phyloP scores from a whole-genome alignment of 92 coral and sea anemone genomes.

The Muricea muricata region DNA sequence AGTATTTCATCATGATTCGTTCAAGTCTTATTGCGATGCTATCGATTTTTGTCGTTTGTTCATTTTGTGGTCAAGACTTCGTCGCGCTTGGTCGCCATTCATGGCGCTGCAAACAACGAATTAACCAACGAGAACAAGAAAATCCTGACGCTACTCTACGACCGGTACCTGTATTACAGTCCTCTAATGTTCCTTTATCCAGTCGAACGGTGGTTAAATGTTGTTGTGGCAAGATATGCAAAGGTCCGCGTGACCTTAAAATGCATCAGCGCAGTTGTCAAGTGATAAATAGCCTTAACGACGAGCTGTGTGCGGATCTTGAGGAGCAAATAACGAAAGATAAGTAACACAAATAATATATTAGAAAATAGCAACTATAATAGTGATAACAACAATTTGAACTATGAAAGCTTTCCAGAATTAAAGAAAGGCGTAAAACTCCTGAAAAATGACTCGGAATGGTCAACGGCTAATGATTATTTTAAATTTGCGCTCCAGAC shows the following conservation, averaged over 20 bases:
- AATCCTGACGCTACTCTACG: neutral
- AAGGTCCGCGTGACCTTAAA: slow-evolving; percentile 21
- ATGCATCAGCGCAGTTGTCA: slow-evolving; percentile 42
- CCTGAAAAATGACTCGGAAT: neutral
- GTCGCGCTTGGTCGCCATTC: neutral
- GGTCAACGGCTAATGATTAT: slow-evolving; percentile 14
- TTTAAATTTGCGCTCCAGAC: neutral
- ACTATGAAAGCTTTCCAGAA: neutral
- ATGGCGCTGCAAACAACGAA: slow-evolving; percentile 9
- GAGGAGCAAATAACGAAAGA: neutral
- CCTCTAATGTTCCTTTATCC: neutral
- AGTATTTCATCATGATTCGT: slow-evolving; percentile 16
- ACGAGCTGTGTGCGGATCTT: slow-evolving; percentile 4
- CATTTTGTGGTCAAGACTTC: slow-evolving; percentile 21
- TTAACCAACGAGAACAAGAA: neutral
- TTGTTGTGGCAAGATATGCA: slow-evolving; percentile 39
- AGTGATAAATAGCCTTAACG: neutral
- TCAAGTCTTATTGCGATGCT: slow-evolving; percentile 6
- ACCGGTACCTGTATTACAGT: neutral
- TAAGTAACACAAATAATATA: too few species aligned
- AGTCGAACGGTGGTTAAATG: neutral
- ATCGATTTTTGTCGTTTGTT: slow-evolving; percentile 1
- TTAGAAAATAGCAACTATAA: too few species aligned
- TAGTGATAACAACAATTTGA: too few species aligned
- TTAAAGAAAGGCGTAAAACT: neutral